A percentile compares a stretch with the other conserved stretches of the same genome.
Evolutionary conservation across 1,140 invertebrate genomes (phyloP).

Genomic region (Trialeurodes vaporariorum): DNA sequence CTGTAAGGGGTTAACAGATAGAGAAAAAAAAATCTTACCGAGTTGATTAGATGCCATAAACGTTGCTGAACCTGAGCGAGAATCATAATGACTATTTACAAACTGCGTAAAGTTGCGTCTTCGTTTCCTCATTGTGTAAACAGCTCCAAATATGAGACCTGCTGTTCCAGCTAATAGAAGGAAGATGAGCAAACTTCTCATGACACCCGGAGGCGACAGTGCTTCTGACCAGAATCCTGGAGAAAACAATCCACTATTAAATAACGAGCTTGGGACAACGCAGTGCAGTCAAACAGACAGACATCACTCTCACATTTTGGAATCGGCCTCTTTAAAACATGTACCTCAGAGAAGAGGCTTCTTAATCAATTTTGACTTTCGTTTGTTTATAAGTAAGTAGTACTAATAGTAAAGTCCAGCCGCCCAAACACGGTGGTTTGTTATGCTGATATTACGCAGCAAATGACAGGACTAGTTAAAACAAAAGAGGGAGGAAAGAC

Average conservation of each 20-base stretch:
- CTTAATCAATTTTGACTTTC: no score
- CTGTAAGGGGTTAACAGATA: background rate
- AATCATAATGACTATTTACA: constrained; percentile 76
- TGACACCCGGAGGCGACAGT: constrained; percentile 32
- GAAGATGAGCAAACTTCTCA: constrained; percentile 35
- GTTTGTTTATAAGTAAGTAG: no score
- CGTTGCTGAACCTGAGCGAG: constrained; percentile 68
- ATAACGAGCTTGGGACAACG: no score
- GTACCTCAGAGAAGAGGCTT: no score
- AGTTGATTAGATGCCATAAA: constrained; percentile 57
- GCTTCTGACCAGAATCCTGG: constrained; percentile 26
- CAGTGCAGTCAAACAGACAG: no score
- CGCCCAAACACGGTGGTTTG: no score
- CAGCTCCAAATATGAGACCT: background rate
- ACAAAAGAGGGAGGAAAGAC: no score
- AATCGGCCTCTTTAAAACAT: no score
- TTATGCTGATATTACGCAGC: no score
- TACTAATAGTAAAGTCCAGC: no score
- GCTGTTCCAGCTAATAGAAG: constrained; percentile 35
- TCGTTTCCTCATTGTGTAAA: constrained; percentile 27
- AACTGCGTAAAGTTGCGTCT: constrained; percentile 62
- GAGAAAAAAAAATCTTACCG: constrained; percentile 34
- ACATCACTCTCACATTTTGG: no score
- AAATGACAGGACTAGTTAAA: no score
- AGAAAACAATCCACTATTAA: constrained; percentile 10